phyloP scores from a whole-genome alignment of 2,797 vertebrate genomes.

The Myiothlypis chrysogaster region DNA sequence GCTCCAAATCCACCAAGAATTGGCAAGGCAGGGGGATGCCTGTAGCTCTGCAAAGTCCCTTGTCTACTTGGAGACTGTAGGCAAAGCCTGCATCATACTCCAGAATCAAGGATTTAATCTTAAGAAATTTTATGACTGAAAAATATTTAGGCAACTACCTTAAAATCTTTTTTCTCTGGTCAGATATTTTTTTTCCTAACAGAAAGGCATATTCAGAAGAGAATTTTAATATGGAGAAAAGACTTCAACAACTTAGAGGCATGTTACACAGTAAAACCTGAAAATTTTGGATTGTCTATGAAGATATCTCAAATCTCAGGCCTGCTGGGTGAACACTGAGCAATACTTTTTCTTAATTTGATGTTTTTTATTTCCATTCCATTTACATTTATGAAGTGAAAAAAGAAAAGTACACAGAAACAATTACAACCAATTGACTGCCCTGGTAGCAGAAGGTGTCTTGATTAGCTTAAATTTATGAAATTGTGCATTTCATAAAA shows the following conservation, averaged over 20 bases:
- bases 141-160: background rate
- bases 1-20: background rate
- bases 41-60: background rate
- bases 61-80: background rate
- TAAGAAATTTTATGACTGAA: background rate
- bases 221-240: background rate
- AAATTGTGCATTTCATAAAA: conserved; percentile 28
- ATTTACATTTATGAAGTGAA: background rate
- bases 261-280: background rate
- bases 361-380: background rate
- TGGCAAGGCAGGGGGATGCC: background rate
- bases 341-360: background rate
- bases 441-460: conserved; percentile 5
- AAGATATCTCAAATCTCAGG: background rate
- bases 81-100: background rate
- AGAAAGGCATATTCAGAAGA: background rate
- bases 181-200: background rate
- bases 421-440: background rate
- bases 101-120: background rate
- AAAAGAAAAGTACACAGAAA: background rate
- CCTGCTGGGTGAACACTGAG: background rate
- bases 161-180: background rate
- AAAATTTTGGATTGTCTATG: background rate
- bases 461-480: conserved; percentile 44
- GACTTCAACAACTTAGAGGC: background rate